Percentiles rank a stretch among this genome's conserved stretches.
Evolutionary conservation across 1,140 invertebrate genomes (phyloP).

Genomic region (Adoxophyes honmai): DNA sequence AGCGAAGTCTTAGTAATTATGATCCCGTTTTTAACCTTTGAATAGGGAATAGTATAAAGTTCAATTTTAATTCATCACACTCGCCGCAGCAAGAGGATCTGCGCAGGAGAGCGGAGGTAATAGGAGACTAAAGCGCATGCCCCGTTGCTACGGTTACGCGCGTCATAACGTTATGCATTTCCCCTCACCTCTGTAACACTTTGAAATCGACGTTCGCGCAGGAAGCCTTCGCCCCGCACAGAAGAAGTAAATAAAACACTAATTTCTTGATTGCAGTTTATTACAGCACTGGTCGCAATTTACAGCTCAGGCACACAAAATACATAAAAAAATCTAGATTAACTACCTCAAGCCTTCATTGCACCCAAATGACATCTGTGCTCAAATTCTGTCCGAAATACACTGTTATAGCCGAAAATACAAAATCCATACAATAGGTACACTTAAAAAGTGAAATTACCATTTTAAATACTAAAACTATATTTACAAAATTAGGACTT

Average conservation of each 20-base stretch:
- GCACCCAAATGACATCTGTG: slow-evolving; percentile 26
- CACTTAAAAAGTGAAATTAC: slow-evolving; percentile 53
- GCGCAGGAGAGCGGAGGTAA: too few relatives aligned
- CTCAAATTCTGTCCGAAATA: slow-evolving; percentile 36
- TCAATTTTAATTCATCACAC: too few relatives aligned
- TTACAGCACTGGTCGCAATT: slow-evolving; percentile 50
- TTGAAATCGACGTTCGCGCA: too few relatives aligned
- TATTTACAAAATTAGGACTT: slow-evolving; percentile 68
- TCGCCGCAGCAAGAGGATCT: too few relatives aligned
- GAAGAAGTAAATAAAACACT: slow-evolving; percentile 28
- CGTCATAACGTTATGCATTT: too few relatives aligned
- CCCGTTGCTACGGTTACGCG: too few relatives aligned
- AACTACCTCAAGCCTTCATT: slow-evolving; percentile 15
- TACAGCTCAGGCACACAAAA: slow-evolving; percentile 31
- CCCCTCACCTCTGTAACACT: too few relatives aligned
- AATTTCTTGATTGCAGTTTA: slow-evolving; percentile 56
- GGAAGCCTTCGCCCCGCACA: too few relatives aligned
- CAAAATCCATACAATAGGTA: slow-evolving; percentile 28
- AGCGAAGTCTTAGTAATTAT: too few relatives aligned
- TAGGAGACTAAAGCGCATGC: too few relatives aligned
- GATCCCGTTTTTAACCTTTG: too few relatives aligned
- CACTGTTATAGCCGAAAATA: slow-evolving; percentile 29
- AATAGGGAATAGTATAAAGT: too few relatives aligned
- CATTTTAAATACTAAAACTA: slow-evolving; percentile 70
- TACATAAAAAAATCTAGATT: slow-evolving; percentile 5